Evolutionary conservation across 2,797 vertebrate species (phyloP).

Genomic region (Sarcoramphus papa): DNA sequence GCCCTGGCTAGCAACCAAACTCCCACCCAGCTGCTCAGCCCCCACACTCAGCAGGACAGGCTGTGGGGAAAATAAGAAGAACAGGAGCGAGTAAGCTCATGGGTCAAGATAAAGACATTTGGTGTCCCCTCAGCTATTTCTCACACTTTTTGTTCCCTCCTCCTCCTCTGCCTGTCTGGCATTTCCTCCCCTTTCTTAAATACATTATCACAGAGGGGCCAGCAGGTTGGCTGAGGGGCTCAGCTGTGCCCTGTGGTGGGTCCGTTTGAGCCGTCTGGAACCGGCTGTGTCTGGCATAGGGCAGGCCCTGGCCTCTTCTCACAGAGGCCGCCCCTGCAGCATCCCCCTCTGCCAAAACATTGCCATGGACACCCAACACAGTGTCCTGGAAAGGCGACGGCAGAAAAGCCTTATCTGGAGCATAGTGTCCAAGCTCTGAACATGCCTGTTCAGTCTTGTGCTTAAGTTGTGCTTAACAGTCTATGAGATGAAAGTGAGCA

Average conservation of each 20-base stretch:
- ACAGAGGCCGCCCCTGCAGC: background rate
- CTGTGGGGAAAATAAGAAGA: fast-evolving
- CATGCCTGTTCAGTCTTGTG: background rate
- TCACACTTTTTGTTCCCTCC: background rate
- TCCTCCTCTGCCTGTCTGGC: background rate
- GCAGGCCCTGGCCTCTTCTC: background rate
- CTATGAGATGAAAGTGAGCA: background rate
- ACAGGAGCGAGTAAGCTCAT: background rate
- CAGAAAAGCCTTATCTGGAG: background rate
- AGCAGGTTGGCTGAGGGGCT: background rate
- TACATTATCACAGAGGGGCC: background rate
- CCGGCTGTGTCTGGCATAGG: background rate
- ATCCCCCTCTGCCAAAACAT: background rate
- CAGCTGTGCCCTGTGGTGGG: background rate
- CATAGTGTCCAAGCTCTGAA: background rate
- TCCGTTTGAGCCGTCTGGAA: background rate
- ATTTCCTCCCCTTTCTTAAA: background rate
- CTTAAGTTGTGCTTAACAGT: background rate
- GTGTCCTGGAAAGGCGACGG: background rate
- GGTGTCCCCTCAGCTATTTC: background rate
- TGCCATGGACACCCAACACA: background rate
- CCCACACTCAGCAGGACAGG: background rate
- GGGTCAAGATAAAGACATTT: background rate
- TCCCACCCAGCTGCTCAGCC: background rate
- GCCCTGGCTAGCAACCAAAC: background rate